Evolutionary conservation across 2,797 vertebrate genomes (phyloP).

Genomic region (Myotis planiceps): DNA sequence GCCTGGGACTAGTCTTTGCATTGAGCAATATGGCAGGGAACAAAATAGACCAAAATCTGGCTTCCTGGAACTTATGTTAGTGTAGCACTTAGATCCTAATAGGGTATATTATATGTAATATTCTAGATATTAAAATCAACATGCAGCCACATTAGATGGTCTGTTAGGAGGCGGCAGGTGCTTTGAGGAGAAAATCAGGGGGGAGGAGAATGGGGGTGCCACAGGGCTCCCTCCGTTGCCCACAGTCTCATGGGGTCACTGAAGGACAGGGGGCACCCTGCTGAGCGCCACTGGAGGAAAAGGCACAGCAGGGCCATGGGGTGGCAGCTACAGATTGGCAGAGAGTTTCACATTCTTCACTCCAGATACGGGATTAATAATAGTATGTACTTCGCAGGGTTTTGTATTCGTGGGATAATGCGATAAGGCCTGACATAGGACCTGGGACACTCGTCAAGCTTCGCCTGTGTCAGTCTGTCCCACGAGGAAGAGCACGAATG

Average conservation of each 20-base stretch:
- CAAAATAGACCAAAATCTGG: neutral
- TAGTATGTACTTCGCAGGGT: fast-evolving
- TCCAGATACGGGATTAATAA: neutral
- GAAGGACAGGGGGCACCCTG: neutral
- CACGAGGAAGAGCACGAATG: neutral
- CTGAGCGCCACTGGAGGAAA: neutral
- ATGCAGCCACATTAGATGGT: neutral
- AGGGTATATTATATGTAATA: neutral
- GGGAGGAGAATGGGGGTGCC: fast-evolving
- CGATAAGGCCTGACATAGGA: neutral
- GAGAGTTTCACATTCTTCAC: neutral
- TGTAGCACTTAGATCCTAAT: neutral
- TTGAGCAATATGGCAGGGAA: neutral
- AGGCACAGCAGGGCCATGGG: neutral
- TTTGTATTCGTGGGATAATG: neutral
- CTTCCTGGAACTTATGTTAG: neutral
- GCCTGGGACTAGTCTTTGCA: neutral
- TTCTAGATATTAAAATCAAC: neutral
- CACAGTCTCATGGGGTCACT: neutral
- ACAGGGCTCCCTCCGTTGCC: neutral
- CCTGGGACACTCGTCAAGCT: neutral
- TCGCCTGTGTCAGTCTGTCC: neutral
- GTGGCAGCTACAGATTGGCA: neutral
- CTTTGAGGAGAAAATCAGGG: neutral
- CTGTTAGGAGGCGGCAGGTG: neutral